Base-by-base conservation (phyloP, 2,888 invertebrate species). In the Punctoribates punctum region DNA sequence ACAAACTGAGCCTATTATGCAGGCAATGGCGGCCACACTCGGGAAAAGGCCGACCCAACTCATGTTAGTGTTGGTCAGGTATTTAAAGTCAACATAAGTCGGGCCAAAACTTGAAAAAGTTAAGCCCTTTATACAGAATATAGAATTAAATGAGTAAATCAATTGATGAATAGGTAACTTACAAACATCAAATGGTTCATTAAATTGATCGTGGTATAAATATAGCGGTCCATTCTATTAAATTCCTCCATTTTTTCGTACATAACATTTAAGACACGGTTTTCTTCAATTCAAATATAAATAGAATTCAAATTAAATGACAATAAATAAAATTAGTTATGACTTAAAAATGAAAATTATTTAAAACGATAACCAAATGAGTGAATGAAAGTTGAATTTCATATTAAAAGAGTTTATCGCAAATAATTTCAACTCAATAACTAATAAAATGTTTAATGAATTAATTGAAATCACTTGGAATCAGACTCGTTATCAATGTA, bases 11-110 rank as follows among this genome's bases (percentile, higher is more conserved):
- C 70, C 70, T 6, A 38, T 23, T 2, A 70, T 46, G 20, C 42
- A 46, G 1, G 23, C 70, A 23, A 70, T 46, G 1, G 70, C 70
- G 13, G 20, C 23, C 9, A 70, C 20, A 42, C 20, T 70, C 15
- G 70, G 70, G 23, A 70, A 70, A 1, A 70, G 46, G 20, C 42
- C 38, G 13, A 70, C 46, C 38, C 46, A 57, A 13, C 57, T 57
- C 57, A 57, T 57, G 6, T 20, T 25, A 11, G 57, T 57, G n/a
- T 57, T 57, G 3, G n/a, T 25, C 25, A 57, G 23, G 20, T 57
- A 11, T 25, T 57, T 57, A 9, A 57, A 23, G n/a, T 57, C 57
- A 6, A 57, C 57, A 25, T 17, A 57, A 20, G 57, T 11, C 6
- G 57, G 57, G 3, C 23, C 57, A 13, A 57, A 57, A 20, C 57